Evolutionary conservation across 1,140 invertebrate species (phyloP), one percentile per base, ranked within the genome.

Genomic region (Panagrolaimus sp.): DNA sequence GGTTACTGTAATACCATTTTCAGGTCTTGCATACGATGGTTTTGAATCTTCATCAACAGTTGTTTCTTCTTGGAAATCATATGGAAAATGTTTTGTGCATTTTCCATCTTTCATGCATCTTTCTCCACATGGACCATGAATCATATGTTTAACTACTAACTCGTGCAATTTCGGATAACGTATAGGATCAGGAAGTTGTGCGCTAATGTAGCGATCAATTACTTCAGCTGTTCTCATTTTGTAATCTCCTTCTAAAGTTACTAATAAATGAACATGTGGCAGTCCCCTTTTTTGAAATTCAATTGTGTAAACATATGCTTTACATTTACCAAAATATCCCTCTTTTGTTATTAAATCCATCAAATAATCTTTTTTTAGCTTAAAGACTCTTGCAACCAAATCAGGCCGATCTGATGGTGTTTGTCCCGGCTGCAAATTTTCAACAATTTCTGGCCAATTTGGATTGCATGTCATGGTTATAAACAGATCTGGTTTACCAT

Each of bases 201-300:
- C 86, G 48, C 69, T 85, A 70, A 87, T 85, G 9, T 86, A 73
- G 38, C 82, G 67, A 80, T 87, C 86, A 66, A 86, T 85, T 69
- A 71, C 66, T 46, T 79, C 75, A 5, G 48, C 25, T 7, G 63
- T 67, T 20, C 47, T 45, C 84, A 78, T 81, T 80, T 86, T 71
- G 9, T 61, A 13, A 8, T 63, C 46, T 11, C 20, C 77, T 25
- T 57, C 63, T 70, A 76, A 25, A 23, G 71, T 74, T 16, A 87
- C 51, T 16, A 87, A 72, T 67, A 87, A 84, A 73, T 87, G 86
- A 5, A 78, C 80, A 84, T 87, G 87, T 0, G 86, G 85, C 31
- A 87, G 72, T 9, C 86, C 85, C 69, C 84, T 75, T 74, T 87
- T 87, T 75, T 87, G 85, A 81, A 84, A 87, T 76, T 88, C 86